Evolutionary conservation across 2,888 invertebrate genomes (phyloP), one percentile per base, ranked within the genome.

Genomic region (Epinotia demarniana): DNA sequence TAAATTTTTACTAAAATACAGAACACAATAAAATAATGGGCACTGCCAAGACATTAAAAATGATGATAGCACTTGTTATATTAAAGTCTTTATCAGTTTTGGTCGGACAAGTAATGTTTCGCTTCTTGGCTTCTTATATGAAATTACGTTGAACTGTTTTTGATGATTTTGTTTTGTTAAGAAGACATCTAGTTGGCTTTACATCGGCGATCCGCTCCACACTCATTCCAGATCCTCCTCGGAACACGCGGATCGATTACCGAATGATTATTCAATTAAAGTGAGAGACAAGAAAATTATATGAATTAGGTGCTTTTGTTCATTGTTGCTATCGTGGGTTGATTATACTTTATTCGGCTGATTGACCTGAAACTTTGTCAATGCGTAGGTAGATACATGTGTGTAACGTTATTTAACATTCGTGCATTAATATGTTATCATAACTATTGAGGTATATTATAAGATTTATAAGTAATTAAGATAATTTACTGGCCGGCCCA

Each of bases 241-340:
- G 79, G 78, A 80, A 82, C 79, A 76, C 79, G 77, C 80, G 80
- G 83, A 83, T 81, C 82, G 84, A 86, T 86, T 84, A 84, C 80
- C 76, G 81, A 84, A 83, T 86, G 85, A 87, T 85, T 87, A 84
- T 87, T 86, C 85, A 80, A 86, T 86, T 86, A 83, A 81, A 81
- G 79, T 80, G 78, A 78, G 79, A 76, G 76, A 75, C 78, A 79
- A 78, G 79, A 81, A 82, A 86, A 82, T 83, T 81, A 73, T 72
- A 73, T 39, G 49, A 49, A 33, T 53, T 57, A 60, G 27, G 67
- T 60, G 74, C 75, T 79, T 78, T 79, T 79, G 71, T 58, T 69
- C 73, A 64, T 77, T 69, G 61, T 70, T 73, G 74, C 58, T 75
- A 72, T 19, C 3, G 57, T 12, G 12, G 18, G 57, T 53, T 66